These are phyloP conservation scores for Drosophila lowei DNA, from an alignment of 1,140 invertebrate genomes.

Conservation along the genomic window DNA sequence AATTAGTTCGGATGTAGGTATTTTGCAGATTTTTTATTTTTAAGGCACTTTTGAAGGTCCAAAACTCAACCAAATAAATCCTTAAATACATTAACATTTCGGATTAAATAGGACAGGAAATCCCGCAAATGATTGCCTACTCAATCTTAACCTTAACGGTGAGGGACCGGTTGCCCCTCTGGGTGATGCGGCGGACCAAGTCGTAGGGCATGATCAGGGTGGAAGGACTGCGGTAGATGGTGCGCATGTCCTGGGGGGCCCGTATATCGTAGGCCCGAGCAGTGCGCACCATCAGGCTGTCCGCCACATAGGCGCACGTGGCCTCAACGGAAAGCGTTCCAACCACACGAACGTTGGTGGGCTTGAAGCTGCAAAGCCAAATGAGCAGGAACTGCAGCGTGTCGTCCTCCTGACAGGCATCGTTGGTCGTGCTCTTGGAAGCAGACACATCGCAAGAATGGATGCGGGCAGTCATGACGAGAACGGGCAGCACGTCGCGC, in stretches of 20 bases:
- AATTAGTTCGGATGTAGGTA: too few relatives aligned
- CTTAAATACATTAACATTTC: too few relatives aligned
- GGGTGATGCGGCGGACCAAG: conserved; percentile 37
- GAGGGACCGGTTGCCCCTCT: conserved; percentile 41
- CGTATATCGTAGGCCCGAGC: conserved; percentile 58
- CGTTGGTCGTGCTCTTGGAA: too few relatives aligned
- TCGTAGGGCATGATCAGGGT: conserved; percentile 38
- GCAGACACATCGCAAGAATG: not conserved
- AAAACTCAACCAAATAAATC: too few relatives aligned
- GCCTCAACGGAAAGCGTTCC: conserved; percentile 59
- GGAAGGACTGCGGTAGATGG: conserved; percentile 40
- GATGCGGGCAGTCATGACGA: conserved; percentile 62
- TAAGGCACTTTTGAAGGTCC: too few relatives aligned
- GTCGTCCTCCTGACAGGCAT: fast-evolving
- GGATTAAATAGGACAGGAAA: too few relatives aligned
- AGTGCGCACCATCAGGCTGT: conserved; percentile 34
- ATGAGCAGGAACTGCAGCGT: conserved; percentile 39
- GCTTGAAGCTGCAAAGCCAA: conserved; percentile 56
- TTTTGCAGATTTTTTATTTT: too few relatives aligned
- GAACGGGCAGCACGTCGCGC: conserved; percentile 51
- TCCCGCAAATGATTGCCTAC: conserved; percentile 1
- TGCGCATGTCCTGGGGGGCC: conserved; percentile 8
- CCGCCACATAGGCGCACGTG: conserved; percentile 7
- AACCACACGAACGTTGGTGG: conserved; percentile 14
- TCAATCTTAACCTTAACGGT: conserved; percentile 55